Base-by-base conservation (phyloP, 2,797 vertebrate species). In the Prunella strophiata region DNA sequence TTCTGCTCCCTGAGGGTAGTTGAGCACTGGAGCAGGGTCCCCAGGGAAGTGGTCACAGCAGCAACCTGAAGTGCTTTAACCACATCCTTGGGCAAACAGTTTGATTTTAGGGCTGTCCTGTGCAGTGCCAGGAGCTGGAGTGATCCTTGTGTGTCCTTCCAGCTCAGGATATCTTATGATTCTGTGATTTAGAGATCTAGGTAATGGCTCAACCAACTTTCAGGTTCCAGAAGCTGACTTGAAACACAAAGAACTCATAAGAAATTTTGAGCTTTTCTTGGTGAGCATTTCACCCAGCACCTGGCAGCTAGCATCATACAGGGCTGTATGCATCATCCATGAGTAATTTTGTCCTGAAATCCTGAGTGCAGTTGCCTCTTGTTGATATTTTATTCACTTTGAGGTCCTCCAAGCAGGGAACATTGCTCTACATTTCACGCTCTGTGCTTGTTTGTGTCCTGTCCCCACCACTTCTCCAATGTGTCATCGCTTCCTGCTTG, bases 371-470 rank as follows among this genome's bases (percentile, higher is more conserved):
- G 3, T 17, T 67, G 22, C 42, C 21, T 11, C 75, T 67, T 51
- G 57, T 59, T 59, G 6, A 0, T 16, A 59, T 29, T 59, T 59
- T 59, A 43, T 27, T 47, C 34, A 36, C 21, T 50, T 27, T 17
- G 12, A 91, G 80, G 30, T 48, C 30, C 58, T 48, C 82, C 34
- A 68, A 57, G 7, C 4, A 48, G 21, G 2, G 9, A 61, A 57
- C 13, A 21, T 14, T 48, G 5, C 4, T 54, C 7, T 70, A 1
- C 30, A 65, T 72, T 79, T 91, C 38, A 57, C 13, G 13, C 5
- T 72, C 12, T 70, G 13, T 34, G 9, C 13, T 65, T 0, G 0
- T 63, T 18, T 2, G 2, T 45, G 20, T 27, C 18, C 29, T 16
- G 8, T 61, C 9, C 13, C 27, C 17, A 52, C 2, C 47, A 36